phyloP scores from a whole-genome alignment of 2,888 invertebrate genomes.

The Cheilosia variabilis region DNA sequence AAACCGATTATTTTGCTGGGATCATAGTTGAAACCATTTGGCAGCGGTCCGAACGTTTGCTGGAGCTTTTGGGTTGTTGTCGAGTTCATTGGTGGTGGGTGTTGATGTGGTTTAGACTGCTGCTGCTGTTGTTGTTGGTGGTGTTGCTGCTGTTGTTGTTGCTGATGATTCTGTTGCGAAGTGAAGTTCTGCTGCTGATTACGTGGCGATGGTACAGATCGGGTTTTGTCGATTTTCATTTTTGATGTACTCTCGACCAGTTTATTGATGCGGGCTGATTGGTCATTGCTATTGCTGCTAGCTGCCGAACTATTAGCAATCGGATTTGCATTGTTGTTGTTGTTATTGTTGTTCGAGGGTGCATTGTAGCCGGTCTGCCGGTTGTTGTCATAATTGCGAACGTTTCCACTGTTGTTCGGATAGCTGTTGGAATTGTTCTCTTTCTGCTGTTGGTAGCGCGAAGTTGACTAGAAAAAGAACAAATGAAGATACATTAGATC shows the following conservation, averaged over 20 bases:
- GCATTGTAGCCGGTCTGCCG: constrained; percentile 73
- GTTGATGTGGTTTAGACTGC: constrained; percentile 54
- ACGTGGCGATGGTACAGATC: constrained; percentile 75
- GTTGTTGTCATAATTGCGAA: constrained; percentile 68
- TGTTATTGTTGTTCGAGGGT: constrained; percentile 32
- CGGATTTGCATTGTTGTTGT: constrained; percentile 31
- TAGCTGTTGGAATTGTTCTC: constrained; percentile 61
- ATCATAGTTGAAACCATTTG: constrained; percentile 82
- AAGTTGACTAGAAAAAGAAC: constrained; percentile 37
- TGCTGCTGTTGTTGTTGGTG: constrained; percentile 77
- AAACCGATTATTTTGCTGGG: constrained; percentile 83
- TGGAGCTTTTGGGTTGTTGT: constrained; percentile 72
- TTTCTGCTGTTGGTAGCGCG: constrained; percentile 63
- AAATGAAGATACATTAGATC: background rate
- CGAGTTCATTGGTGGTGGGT: constrained; percentile 55
- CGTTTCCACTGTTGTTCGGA: constrained; percentile 47
- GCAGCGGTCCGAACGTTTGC: constrained; percentile 76
- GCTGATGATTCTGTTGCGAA: constrained; percentile 79
- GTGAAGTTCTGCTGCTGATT: constrained; percentile 46
- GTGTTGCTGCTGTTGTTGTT: constrained; percentile 81
- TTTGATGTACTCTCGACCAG: constrained; percentile 79
- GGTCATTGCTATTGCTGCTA: constrained; percentile 76
- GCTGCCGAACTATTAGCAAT: constrained; percentile 38
- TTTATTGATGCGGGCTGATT: constrained; percentile 76
- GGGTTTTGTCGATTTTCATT: constrained; percentile 78